Percentiles rank a stretch among this genome's conserved stretches.
phyloP scores from a whole-genome alignment of 2,797 vertebrate genomes.

The Momotus momota region DNA sequence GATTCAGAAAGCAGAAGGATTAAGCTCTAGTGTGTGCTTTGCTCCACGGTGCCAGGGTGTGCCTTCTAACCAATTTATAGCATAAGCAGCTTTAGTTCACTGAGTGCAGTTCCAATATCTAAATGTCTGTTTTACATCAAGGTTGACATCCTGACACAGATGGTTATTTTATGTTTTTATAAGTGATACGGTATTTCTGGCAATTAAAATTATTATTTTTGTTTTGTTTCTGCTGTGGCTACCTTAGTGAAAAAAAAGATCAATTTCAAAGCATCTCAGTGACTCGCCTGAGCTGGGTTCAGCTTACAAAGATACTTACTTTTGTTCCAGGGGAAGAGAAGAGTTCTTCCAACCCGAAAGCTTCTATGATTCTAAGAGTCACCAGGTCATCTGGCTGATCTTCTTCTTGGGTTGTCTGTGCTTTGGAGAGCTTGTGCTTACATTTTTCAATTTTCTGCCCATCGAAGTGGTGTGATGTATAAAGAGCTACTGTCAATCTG shows the following conservation, averaged over 20 bases:
- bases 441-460: not conserved
- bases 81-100: not conserved
- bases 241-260: not conserved
- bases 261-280: not conserved
- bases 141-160: not conserved
- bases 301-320: not conserved
- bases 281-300: not conserved
- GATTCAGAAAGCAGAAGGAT: conserved; percentile 27
- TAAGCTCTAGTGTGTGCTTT: not conserved
- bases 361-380: not conserved
- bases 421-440: not conserved
- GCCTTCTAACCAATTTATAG: not conserved
- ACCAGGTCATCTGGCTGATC: not conserved
- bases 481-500: not conserved
- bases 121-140: not conserved
- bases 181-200: not conserved
- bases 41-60: not conserved
- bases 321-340: not conserved
- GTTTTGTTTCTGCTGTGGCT: not conserved
- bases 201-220: not conserved
- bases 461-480: not conserved
- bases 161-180: not conserved
- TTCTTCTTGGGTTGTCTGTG: not conserved
- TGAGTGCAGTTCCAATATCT: not conserved
- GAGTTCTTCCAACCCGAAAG: not conserved